These are phyloP conservation scores for Drosophila pullipes DNA, from an alignment of 2,888 invertebrate genomes.

Conservation along the genomic window DNA sequence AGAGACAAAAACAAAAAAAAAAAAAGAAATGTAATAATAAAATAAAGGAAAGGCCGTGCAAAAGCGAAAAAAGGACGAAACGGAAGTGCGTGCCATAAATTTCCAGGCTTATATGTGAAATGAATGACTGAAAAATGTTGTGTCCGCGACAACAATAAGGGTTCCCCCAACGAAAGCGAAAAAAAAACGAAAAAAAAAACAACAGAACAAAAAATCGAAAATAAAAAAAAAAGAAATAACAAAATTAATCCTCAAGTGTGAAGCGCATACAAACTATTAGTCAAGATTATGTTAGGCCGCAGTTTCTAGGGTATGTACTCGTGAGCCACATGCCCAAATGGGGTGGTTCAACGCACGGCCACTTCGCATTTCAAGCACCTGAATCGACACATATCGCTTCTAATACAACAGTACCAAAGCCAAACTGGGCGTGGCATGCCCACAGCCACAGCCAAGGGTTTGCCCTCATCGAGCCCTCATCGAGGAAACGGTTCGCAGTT, in stretches of 20 bases:
- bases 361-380: conserved; percentile 63
- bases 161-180: conserved; percentile 17
- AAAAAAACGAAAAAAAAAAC: conserved; percentile 34
- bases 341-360: conserved; percentile 49
- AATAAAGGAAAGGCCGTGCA: conserved; percentile 42
- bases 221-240: conserved; percentile 49
- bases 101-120: conserved; percentile 67
- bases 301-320: conserved; percentile 31
- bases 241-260: conserved; percentile 79
- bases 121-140: conserved; percentile 66
- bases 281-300: conserved; percentile 78
- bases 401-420: conserved; percentile 12
- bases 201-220: conserved; percentile 23
- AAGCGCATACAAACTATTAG: conserved; percentile 82
- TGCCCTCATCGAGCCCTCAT: conserved; percentile 15
- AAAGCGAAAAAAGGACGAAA: conserved; percentile 54
- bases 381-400: conserved; percentile 51
- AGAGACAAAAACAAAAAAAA: conserved; percentile 7
- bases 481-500: conserved; percentile 13
- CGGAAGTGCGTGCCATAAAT: conserved; percentile 84
- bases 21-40: conserved; percentile 47
- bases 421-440: conserved; percentile 51
- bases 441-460: conserved; percentile 37
- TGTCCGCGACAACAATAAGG: conserved; percentile 61
- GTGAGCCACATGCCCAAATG: conserved; percentile 17